phyloP scores from a whole-genome alignment of 2,888 invertebrate genomes.

The Drosophila eohydei region DNA sequence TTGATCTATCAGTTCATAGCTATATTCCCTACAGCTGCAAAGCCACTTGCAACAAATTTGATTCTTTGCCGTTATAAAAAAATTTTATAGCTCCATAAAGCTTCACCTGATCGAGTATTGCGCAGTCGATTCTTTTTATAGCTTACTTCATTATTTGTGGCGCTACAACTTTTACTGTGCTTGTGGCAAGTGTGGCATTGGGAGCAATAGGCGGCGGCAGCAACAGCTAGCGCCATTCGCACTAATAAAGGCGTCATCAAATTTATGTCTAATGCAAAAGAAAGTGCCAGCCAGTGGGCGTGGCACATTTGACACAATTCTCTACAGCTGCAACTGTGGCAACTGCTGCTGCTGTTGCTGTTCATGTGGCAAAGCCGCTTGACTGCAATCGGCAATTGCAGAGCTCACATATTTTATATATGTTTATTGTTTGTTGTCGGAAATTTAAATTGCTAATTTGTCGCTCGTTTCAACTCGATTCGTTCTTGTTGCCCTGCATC shows the following conservation, averaged over 20 bases:
- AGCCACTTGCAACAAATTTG: background rate
- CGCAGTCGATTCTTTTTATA: background rate
- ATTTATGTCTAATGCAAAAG: slow-evolving; percentile 57
- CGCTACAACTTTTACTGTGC: slow-evolving; percentile 49
- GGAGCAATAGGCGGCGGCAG: slow-evolving; percentile 8
- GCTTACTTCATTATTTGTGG: slow-evolving; percentile 28
- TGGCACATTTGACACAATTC: slow-evolving; percentile 60
- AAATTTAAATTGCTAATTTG: slow-evolving; percentile 61
- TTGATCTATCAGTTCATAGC: background rate
- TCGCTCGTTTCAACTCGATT: slow-evolving; percentile 22
- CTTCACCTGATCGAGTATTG: background rate
- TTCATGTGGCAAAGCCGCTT: slow-evolving; percentile 23
- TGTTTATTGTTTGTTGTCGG: slow-evolving; percentile 15
- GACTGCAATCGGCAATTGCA: slow-evolving; percentile 17
- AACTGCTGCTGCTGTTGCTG: slow-evolving; percentile 2
- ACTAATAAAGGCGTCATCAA: slow-evolving; percentile 57
- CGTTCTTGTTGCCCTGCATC: slow-evolving; percentile 26
- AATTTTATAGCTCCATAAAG: background rate
- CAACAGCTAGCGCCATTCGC: slow-evolving; percentile 8
- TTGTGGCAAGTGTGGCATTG: slow-evolving; percentile 28
- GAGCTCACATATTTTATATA: slow-evolving; percentile 12
- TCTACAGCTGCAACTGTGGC: slow-evolving; percentile 1
- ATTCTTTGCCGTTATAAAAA: background rate
- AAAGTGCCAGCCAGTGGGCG: slow-evolving; percentile 63
- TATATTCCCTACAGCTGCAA: background rate